Evolutionary conservation across 1,140 invertebrate species (phyloP).

Genomic region (Cydia strobilella): DNA sequence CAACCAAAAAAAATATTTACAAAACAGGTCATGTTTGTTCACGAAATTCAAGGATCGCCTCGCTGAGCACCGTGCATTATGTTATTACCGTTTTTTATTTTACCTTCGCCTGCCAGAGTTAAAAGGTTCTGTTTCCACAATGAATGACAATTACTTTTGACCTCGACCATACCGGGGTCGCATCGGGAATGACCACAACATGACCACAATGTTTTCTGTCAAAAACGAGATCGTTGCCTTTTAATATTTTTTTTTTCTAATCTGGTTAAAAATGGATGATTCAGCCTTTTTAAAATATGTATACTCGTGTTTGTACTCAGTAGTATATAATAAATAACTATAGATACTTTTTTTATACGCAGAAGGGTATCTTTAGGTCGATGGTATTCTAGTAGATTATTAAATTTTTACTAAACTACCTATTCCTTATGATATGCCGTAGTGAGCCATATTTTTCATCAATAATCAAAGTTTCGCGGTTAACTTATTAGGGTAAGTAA

Average conservation of each 20-base stretch:
- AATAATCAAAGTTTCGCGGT: no score
- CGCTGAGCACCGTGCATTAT: slow-evolving; percentile 16
- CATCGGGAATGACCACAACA: not conserved
- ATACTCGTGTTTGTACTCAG: no score
- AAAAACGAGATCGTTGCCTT: not conserved
- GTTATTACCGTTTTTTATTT: slow-evolving; percentile 28
- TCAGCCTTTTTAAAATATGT: no score
- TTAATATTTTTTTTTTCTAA: not conserved
- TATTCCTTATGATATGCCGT: no score
- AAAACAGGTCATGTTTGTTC: slow-evolving; percentile 22
- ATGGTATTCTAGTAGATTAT: no score
- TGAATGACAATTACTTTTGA: slow-evolving; percentile 14
- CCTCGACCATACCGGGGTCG: not conserved
- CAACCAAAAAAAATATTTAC: slow-evolving; percentile 5
- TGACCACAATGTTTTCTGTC: not conserved
- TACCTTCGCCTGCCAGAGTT: slow-evolving; percentile 18
- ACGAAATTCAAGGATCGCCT: not conserved
- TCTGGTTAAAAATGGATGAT: not conserved
- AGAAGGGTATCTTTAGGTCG: no score
- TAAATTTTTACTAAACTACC: no score
- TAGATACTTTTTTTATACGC: no score
- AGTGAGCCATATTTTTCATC: no score
- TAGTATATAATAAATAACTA: no score
- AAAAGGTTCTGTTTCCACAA: slow-evolving; percentile 23
- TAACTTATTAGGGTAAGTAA: no score